These are phyloP conservation scores for Papilio xuthus DNA, from an alignment of 1,140 invertebrate species.

Conservation along the genomic window DNA sequence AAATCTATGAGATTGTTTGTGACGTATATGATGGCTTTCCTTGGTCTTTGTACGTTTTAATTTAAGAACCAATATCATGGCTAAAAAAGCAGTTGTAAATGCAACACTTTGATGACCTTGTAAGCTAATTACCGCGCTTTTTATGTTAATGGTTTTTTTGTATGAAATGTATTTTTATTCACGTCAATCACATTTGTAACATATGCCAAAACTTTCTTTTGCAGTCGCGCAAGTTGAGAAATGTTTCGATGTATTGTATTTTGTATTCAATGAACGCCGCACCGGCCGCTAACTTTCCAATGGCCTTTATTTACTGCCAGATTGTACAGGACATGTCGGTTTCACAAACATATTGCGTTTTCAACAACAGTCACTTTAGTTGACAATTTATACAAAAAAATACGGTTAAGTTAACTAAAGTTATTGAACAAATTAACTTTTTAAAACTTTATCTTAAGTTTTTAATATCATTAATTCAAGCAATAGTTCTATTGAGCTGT, in stretches of 20 bases:
- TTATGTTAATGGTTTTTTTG: neutral
- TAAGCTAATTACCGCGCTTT: neutral
- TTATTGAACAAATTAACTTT: neutral
- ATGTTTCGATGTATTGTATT: conserved; percentile 68
- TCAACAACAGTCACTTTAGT: neutral
- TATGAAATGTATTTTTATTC: neutral
- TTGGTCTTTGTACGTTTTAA: conserved; percentile 16
- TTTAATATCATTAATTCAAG: conserved; percentile 31
- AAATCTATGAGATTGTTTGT: conserved; percentile 59
- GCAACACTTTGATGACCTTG: neutral
- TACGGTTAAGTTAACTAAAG: neutral
- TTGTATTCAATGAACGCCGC: conserved; percentile 68
- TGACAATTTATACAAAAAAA: neutral
- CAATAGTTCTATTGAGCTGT: conserved; percentile 29
- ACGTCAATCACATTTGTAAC: conserved; percentile 1
- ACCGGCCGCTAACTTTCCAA: conserved; percentile 69
- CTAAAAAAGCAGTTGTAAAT: neutral
- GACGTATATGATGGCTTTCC: conserved; percentile 31
- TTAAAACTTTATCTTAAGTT: too few species aligned
- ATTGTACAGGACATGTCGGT: conserved; percentile 56
- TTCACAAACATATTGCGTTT: conserved; percentile 30
- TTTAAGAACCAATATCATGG: neutral
- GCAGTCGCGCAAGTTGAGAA: conserved; percentile 49
- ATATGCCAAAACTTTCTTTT: conserved; percentile 38
- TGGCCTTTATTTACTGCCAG: conserved; percentile 64